phyloP scores from a whole-genome alignment of 2,888 invertebrate species.

The Slavum lentiscoides region DNA sequence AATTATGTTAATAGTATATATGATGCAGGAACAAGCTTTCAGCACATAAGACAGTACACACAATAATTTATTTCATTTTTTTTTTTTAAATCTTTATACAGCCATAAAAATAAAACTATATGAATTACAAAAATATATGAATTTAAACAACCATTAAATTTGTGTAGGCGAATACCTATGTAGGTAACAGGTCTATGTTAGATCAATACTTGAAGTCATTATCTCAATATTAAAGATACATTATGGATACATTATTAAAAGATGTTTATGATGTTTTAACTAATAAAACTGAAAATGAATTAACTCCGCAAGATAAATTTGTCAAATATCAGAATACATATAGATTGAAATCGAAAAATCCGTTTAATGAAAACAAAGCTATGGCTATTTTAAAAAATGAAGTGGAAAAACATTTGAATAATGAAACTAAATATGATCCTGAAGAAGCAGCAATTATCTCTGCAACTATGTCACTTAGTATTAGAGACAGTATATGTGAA shows the following conservation, averaged over 20 bases:
- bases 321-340: conserved; percentile 64
- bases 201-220: conserved; percentile 23
- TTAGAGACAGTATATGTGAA: conserved; percentile 35
- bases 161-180: not conserved
- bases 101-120: too few species aligned
- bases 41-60: too few species aligned
- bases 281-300: conserved; percentile 44
- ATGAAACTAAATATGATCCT: conserved; percentile 40
- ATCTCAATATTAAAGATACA: not conserved
- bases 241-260: conserved; percentile 45
- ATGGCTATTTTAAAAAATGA: conserved; percentile 23
- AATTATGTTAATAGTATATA: too few species aligned
- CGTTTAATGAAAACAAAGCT: conserved; percentile 62
- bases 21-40: too few species aligned
- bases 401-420: conserved; percentile 28
- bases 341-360: conserved; percentile 67
- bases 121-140: too few species aligned
- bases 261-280: conserved; percentile 47
- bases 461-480: conserved; percentile 18
- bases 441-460: conserved; percentile 25
- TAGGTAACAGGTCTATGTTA: not conserved
- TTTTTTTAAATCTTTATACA: too few species aligned
- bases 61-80: too few species aligned
- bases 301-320: conserved; percentile 25
- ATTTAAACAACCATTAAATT: not conserved